Conservation (phyloP, 2,113 vertebrate species). For the Corvus hawaiiensis region DNA sequence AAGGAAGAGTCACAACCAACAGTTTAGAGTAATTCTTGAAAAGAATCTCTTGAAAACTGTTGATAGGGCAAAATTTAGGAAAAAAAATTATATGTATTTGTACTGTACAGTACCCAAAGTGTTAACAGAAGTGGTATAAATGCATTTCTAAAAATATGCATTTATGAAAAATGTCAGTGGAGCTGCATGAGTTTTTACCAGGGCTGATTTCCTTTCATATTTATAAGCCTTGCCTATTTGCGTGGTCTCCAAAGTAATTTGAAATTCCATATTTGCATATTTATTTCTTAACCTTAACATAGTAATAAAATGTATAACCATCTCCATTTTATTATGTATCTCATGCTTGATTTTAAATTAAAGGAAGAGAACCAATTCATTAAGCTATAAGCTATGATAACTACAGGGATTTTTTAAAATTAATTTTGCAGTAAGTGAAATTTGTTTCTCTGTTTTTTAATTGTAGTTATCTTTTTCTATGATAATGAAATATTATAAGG, state of each 20-base stretch:
- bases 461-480: neutral
- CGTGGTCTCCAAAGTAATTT: conserved; percentile 3
- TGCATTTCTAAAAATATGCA: conserved; percentile 15
- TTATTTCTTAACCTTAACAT: conserved; percentile 32
- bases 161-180: conserved; percentile 2
- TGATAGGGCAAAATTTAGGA: neutral
- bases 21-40: neutral
- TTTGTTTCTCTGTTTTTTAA: neutral
- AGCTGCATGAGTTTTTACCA: neutral
- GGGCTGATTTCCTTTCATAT: conserved; percentile 21
- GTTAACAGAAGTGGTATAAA: neutral
- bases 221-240: conserved; percentile 22
- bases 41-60: neutral
- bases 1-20: neutral
- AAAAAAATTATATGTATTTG: neutral
- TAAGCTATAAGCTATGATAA: neutral
- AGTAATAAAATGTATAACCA: neutral
- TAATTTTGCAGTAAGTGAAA: neutral
- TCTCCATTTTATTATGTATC: conserved; percentile 9
- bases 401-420: neutral
- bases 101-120: neutral
- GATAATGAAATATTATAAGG: neutral
- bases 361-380: neutral
- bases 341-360: conserved; percentile 18
- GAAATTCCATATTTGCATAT: conserved; percentile 32